Base-by-base conservation (phyloP, 1,140 invertebrate genomes). In the Drosophila carrolli region DNA sequence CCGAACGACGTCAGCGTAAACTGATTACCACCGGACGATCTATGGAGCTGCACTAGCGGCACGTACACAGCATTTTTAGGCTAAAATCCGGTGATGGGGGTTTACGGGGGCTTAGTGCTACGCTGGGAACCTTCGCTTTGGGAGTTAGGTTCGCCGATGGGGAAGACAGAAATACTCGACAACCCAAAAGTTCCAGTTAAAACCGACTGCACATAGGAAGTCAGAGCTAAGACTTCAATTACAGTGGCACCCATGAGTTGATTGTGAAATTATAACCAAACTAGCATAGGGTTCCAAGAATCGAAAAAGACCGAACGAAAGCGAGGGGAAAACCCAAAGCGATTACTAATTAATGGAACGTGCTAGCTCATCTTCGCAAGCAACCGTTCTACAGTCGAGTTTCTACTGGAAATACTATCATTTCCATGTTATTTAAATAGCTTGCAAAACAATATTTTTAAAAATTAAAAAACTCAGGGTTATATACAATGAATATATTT, bases 1-100 rank as follows among this genome's bases (percentile, higher is more conserved):
- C 53, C 57, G 56, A 81, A 89, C 83, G 59, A 80, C 83, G 83
- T 88, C 83, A 88, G 83, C 83, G 83, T 88, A 88, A 89, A 88
- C 83, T 88, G 83, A 88, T 88, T 88, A 84, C 84, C 76, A 59
- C 67, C 73, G 47, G 53, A 70, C 63, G 60, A 83, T 80, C 79
- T 80, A 82, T 68, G 70, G 75, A 55, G 78, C 81, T 74, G 73
- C 56, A 85, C 54, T 58, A 77, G 77, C 67, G 68, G 65, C 79
- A 88, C 79, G 79, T 88, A 88, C 83, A 70, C 46, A 63, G 54
- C 46, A 51, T 41, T 74, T 73, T 63, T 43, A 32, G 58, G 50
- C 32, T 29, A 27, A 38, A 66, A 55, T 59, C 14, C 63, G 35
- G 50, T 7, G 27, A 32, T 32, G 23, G 32, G 47, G 60, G 16